Base-by-base conservation (phyloP, 1,140 invertebrate species). In the Melanaphis sacchari region DNA sequence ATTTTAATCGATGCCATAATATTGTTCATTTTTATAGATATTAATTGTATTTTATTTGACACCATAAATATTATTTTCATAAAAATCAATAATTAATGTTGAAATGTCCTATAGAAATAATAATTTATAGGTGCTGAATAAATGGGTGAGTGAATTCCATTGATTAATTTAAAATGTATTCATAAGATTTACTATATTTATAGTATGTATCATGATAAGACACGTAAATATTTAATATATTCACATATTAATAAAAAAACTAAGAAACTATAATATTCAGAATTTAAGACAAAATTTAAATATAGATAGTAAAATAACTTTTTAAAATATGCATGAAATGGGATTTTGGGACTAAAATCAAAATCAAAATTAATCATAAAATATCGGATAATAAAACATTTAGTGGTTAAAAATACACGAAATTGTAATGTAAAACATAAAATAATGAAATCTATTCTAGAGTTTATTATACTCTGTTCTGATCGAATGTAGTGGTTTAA, bases 311-410 rank as follows among this genome's bases (percentile, higher is more conserved):
- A 46, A 87, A 87, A 15, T n/a, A 87, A 87, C 85, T 87, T 87
- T 46, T 43, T 87, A 46, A 87, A 46, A 87, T 87, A 87, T 87
- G 41, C 85, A 87, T 87, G 43, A 21, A 46, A n/a, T 87, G 43
- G 43, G 43, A 87, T 87, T 87, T 87, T 41, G 41, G 41, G 41
- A 87, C 31, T 21, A 31, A 87, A n/a, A 87, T 46, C 11, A 46
- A 49, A 46, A 46, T 87, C 85, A 87, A 87, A 87, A 87, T 43
- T 87, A 46, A 87, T 87, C 22, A 46, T 46, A 87, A 87, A 43
- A 43, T 46, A 87, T n/a, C 18, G 6, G 24, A 46, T n/a, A 7
- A 87, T 46, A 31, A 46, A 43, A 43, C 18, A 85, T 84, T 11
- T 22, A 41, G 22, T 11, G 38, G 22, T 26, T 41, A 41, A 84